Percentiles rank a stretch among this genome's conserved stretches.
phyloP scores from a whole-genome alignment of 2,888 invertebrate genomes.

The Diadegma fenestrale region DNA sequence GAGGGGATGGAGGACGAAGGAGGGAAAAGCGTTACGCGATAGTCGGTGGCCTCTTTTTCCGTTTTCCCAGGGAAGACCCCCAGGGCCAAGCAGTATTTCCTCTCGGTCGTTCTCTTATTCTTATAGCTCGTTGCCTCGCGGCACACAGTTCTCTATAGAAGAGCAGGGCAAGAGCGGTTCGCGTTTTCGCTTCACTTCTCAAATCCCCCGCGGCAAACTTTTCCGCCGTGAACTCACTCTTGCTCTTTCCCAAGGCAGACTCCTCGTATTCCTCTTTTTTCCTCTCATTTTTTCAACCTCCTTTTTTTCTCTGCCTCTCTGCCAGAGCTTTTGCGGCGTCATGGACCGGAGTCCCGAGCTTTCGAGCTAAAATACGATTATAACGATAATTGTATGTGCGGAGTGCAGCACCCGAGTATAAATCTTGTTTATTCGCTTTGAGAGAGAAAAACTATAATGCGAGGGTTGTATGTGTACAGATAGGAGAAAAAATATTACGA shows the following conservation, averaged over 20 bases:
- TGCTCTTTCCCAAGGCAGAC: slow-evolving; percentile 33
- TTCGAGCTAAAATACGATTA: slow-evolving; percentile 82
- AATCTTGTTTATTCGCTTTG: slow-evolving; percentile 81
- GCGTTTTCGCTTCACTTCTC: slow-evolving; percentile 79
- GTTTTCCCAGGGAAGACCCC: slow-evolving; percentile 60
- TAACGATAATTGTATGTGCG: slow-evolving; percentile 83
- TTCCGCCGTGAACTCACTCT: slow-evolving; percentile 60
- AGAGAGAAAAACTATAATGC: slow-evolving; percentile 66
- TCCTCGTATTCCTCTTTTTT: slow-evolving; percentile 51
- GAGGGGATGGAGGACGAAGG: background rate
- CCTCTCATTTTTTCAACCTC: slow-evolving; percentile 52
- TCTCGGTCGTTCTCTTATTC: slow-evolving; percentile 48
- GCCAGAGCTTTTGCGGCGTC: slow-evolving; percentile 63
- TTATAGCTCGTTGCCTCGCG: slow-evolving; percentile 40
- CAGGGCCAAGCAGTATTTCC: slow-evolving; percentile 62
- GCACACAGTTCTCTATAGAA: slow-evolving; percentile 24
- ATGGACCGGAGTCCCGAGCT: slow-evolving; percentile 72
- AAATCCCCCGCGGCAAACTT: slow-evolving; percentile 82
- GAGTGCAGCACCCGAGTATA: slow-evolving; percentile 76
- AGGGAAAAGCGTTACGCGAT: slow-evolving; percentile 47
- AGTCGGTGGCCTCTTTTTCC: slow-evolving; percentile 60
- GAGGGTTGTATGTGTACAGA: slow-evolving; percentile 71
- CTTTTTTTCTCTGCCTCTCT: slow-evolving; percentile 28
- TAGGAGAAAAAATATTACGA: slow-evolving; percentile 64
- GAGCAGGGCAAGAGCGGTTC: slow-evolving; percentile 62